These are phyloP conservation scores for Emmelina monodactyla DNA, from an alignment of 2,888 invertebrate species.

Conservation along the genomic window DNA sequence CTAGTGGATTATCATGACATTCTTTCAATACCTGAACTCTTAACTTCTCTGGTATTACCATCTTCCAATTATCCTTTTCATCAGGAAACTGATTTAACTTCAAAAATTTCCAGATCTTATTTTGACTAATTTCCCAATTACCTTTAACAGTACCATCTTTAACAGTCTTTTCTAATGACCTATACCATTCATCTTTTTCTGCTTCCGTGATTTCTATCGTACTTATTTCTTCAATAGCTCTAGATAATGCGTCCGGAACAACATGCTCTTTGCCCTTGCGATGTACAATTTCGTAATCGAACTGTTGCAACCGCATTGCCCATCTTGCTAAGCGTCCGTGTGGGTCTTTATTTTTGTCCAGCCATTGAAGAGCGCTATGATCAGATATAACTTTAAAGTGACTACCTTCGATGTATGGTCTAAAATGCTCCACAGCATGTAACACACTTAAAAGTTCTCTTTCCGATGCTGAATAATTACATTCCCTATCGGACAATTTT, in stretches of 20 bases:
- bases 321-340: constrained; percentile 11
- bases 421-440: constrained; percentile 11
- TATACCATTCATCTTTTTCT: constrained; percentile 6
- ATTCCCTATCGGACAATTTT: constrained; percentile 7
- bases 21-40: constrained; percentile 5
- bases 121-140: constrained; percentile 6
- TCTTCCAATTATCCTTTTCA: no score
- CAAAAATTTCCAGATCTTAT: constrained; percentile 6
- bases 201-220: background rate
- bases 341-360: constrained; percentile 8
- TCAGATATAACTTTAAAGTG: constrained; percentile 6
- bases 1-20: constrained; percentile 7
- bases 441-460: constrained; percentile 11
- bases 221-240: constrained; percentile 1
- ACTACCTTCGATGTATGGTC: constrained; percentile 12
- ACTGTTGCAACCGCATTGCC: constrained; percentile 11
- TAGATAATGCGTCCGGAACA: constrained; percentile 8
- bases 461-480: constrained; percentile 9
- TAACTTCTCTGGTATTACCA: constrained; percentile 6
- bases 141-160: background rate
- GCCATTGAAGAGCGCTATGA: constrained; percentile 6
- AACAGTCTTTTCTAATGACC: background rate
- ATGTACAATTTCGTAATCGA: constrained; percentile 11
- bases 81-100: constrained; percentile 10
- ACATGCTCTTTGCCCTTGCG: constrained; percentile 9